These are phyloP conservation scores for Chaitophorus viminalis DNA, from an alignment of 2,888 invertebrate species.

Conservation along the genomic window DNA sequence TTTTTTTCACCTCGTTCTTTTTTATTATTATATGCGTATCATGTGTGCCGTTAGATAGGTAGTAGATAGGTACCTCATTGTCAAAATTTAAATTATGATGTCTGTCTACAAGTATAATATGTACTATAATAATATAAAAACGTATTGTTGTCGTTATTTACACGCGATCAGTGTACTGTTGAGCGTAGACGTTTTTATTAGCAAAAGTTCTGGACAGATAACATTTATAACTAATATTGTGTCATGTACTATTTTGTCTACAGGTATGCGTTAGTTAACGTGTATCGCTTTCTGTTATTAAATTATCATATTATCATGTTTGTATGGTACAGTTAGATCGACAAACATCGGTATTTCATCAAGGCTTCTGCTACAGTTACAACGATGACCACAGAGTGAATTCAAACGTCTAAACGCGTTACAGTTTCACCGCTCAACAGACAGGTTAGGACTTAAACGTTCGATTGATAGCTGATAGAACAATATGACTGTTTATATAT, in stretches of 20 bases:
- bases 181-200: no score
- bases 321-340: no score
- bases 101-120: not conserved
- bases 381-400: not conserved
- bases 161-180: no score
- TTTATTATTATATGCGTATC: not conserved
- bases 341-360: not conserved
- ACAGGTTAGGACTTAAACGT: conserved; percentile 23
- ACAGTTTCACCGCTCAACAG: not conserved
- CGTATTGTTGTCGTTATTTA: no score
- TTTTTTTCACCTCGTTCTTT: not conserved
- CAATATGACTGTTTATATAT: not conserved
- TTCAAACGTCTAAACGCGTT: conserved; percentile 33
- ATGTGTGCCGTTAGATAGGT: not conserved
- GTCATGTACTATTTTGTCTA: no score
- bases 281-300: not conserved
- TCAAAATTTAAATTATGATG: not conserved
- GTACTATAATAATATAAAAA: not conserved
- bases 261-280: not conserved
- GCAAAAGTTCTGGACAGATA: no score
- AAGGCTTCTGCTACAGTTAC: not conserved
- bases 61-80: not conserved
- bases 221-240: no score
- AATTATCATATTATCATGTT: not conserved
- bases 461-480: not conserved